Evolutionary conservation across 2,113 vertebrate species (phyloP), one percentile per base, ranked within the genome.

Genomic region (Budorcas taxicolor): DNA sequence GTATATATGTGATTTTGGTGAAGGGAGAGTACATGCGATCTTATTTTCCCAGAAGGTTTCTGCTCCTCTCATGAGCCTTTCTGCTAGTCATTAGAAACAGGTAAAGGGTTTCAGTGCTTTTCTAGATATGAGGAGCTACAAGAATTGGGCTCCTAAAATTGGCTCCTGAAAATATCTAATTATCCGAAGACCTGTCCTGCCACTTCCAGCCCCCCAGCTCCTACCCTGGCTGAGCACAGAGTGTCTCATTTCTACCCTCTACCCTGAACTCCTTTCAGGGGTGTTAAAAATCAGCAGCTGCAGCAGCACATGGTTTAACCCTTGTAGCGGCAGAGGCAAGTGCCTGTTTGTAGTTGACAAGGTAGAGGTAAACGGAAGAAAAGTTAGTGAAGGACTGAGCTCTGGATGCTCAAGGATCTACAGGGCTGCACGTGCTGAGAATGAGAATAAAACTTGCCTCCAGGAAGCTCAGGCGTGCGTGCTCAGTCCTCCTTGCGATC

Each of bases 341-440:
- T 40, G n/a, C 19, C 67, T 5, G 0, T 71, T 71, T 40, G n/a
- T 40, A 71, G 19, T 36, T 23, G 19, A 71, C 67, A 36, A 16
- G 78, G n/a, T 7, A 29, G n/a, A 83, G 15, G 25, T 4, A 62
- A 78, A 36, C 3, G 17, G 11, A 33, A 91, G 64, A 58, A 57
- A 86, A 33, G 5, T 5, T 3, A 57, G 9, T 40, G 29, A 88
- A 40, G 6, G 11, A 23, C 13, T 15, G 91, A 47, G 3, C 19
- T 55, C 55, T 33, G 13, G 2, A 16, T n/a, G 4, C 36, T 45
- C 36, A 52, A 21, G 40, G 62, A 76, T 7, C 29, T 21, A 17
- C 33, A 19, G 3, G 11, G 55, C n/a, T 53, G 23, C 27, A 5
- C 1, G 9, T 3, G 29, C 23, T 12, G 40, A 13, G 6, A 3